A percentile compares a stretch with the other conserved stretches of the same genome.
Conservation (phyloP, 2,888 invertebrate genomes). For the Elmis aenea region DNA sequence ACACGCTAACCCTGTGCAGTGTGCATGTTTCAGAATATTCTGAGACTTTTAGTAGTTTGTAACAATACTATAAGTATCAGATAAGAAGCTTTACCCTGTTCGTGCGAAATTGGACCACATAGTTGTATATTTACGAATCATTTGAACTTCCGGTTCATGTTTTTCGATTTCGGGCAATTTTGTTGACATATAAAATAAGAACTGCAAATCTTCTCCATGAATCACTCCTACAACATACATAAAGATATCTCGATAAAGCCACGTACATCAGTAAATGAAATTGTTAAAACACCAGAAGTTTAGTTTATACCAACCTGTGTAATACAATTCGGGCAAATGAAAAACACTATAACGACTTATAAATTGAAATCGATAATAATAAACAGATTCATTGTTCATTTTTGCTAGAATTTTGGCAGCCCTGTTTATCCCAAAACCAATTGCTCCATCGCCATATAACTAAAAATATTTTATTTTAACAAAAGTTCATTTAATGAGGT, state of each 20-base stretch:
- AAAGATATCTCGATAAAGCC: too few relatives aligned
- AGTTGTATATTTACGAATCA: slow-evolving; percentile 40
- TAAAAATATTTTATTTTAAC: too few relatives aligned
- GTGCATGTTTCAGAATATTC: too few relatives aligned
- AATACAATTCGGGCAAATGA: slow-evolving; percentile 49
- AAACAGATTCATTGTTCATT: slow-evolving; percentile 52
- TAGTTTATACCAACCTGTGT: slow-evolving; percentile 27
- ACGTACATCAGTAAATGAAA: too few relatives aligned
- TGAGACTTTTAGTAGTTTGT: background rate
- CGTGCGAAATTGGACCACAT: slow-evolving; percentile 44
- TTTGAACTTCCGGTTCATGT: slow-evolving; percentile 37
- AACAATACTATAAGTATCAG: background rate
- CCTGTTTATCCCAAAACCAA: slow-evolving; percentile 57
- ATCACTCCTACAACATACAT: background rate
- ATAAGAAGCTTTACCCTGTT: slow-evolving; percentile 33
- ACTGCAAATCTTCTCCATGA: slow-evolving; percentile 2
- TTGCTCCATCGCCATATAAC: slow-evolving; percentile 56
- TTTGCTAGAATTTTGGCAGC: slow-evolving; percentile 56
- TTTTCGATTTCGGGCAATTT: slow-evolving; percentile 33
- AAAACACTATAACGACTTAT: slow-evolving; percentile 57
- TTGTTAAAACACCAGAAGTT: background rate
- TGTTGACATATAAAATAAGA: slow-evolving; percentile 39
- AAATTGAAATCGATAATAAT: slow-evolving; percentile 58
- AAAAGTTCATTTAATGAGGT: too few relatives aligned
- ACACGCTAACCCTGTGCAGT: too few relatives aligned